Conservation (phyloP, 2,113 vertebrate species). For the Leptocoma aspasia region DNA sequence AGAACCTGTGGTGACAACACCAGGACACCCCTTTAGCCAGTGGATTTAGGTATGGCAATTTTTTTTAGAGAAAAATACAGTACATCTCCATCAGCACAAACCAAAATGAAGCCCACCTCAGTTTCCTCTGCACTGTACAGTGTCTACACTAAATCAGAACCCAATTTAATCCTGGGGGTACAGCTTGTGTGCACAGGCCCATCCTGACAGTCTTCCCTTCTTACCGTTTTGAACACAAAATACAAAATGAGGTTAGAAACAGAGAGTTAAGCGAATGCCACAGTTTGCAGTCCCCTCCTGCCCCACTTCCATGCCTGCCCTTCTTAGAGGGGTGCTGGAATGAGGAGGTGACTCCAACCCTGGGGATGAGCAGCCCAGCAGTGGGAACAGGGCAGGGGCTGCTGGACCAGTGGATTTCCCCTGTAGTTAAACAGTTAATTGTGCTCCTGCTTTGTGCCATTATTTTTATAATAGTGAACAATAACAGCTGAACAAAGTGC, state of each 20-base stretch:
- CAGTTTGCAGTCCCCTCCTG: not conserved
- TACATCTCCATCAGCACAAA: not conserved
- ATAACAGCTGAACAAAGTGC: conserved; percentile 33
- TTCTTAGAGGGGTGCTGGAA: not conserved
- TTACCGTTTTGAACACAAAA: not conserved
- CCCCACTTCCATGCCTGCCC: not conserved
- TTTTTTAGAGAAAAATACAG: not conserved
- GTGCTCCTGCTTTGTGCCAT: conserved; percentile 37
- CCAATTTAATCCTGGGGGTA: not conserved
- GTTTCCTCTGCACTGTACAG: not conserved
- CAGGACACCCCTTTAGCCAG: not conserved
- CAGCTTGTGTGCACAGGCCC: not conserved
- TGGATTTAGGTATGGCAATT: not conserved
- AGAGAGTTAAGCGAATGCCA: not conserved
- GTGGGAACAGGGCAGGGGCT: not conserved
- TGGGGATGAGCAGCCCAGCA: not conserved
- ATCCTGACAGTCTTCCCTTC: not conserved
- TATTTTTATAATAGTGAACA: conserved; percentile 39
- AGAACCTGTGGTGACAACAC: conserved; percentile 79
- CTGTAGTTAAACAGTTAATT: not conserved
- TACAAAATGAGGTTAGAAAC: not conserved
- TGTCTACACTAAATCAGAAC: not conserved
- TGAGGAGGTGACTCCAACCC: not conserved
- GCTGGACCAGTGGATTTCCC: not conserved
- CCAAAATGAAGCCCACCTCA: not conserved